Evolutionary conservation across 2,888 invertebrate species (phyloP).

Genomic region (Frankliniella fusca): DNA sequence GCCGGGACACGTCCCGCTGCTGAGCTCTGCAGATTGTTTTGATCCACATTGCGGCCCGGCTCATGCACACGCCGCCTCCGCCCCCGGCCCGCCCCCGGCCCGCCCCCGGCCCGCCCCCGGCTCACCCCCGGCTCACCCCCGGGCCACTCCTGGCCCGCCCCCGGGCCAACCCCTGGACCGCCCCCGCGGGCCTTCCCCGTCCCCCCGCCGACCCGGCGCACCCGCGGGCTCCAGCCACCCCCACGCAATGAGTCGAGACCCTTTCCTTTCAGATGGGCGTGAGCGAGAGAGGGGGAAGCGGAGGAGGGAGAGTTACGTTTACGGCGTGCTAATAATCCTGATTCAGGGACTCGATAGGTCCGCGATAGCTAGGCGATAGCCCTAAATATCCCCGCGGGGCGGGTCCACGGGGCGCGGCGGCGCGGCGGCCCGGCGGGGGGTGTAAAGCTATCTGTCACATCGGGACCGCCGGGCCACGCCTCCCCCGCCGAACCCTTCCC

Average conservation of each 20-base stretch:
- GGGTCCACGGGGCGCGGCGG: not conserved
- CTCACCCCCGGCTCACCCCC: not conserved
- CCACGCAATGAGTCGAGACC: not conserved
- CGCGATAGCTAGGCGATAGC: too few relatives aligned
- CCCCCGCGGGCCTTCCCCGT: not conserved
- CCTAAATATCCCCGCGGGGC: not conserved
- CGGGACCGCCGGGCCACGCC: not conserved
- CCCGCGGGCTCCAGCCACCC: not conserved
- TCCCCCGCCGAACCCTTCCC: not conserved
- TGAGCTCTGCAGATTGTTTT: too few relatives aligned
- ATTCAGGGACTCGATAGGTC: slow-evolving; percentile 13
- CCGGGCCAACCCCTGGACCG: too few relatives aligned
- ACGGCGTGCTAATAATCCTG: slow-evolving; percentile 19
- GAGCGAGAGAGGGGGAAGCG: not conserved
- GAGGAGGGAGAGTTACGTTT: slow-evolving; percentile 21
- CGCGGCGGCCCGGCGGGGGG: not conserved
- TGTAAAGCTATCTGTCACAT: slow-evolving; percentile 8
- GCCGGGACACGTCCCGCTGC: not conserved
- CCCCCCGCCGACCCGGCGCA: too few relatives aligned
- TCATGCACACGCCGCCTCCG: too few relatives aligned
- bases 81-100: too few relatives aligned
- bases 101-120: not conserved
- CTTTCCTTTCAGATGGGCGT: slow-evolving; percentile 5
- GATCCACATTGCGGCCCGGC: too few relatives aligned
- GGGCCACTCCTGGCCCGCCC: too few relatives aligned